phyloP scores from a whole-genome alignment of 1,140 invertebrate species.

The Pararge aegeria region DNA sequence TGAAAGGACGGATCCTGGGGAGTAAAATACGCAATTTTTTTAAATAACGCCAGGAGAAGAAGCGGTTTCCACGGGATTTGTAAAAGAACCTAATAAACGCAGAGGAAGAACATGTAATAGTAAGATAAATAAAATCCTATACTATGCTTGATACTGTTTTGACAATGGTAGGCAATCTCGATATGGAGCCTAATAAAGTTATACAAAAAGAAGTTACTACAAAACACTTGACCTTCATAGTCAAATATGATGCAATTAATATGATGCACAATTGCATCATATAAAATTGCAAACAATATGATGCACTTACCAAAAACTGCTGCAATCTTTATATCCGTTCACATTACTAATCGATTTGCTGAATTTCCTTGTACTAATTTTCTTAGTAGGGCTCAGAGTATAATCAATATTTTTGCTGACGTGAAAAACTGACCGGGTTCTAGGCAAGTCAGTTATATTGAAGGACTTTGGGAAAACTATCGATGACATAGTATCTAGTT shows the following conservation, averaged over 20 bases:
- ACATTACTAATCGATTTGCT: constrained; percentile 73
- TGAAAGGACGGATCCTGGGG: no score
- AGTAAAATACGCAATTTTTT: no score
- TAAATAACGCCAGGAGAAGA: no score
- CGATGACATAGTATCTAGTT: constrained; percentile 59
- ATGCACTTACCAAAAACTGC: constrained; percentile 56
- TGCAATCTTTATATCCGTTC: constrained; percentile 63
- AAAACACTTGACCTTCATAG: constrained; percentile 1
- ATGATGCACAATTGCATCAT: no score
- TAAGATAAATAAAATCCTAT: no score
- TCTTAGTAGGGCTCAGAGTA: constrained; percentile 50
- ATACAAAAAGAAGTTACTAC: not conserved
- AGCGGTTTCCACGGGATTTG: no score
- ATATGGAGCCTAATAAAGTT: not conserved
- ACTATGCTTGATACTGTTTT: no score
- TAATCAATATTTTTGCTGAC: constrained; percentile 65
- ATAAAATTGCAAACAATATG: no score
- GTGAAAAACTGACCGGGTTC: constrained; percentile 58
- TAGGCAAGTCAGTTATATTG: constrained; percentile 78
- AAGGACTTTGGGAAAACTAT: constrained; percentile 55
- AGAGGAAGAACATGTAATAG: no score
- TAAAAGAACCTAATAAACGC: no score
- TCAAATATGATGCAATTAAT: constrained; percentile 9
- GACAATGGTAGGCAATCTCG: no score
- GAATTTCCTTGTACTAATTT: constrained; percentile 63